phyloP scores from a whole-genome alignment of 2,797 vertebrate genomes.

The Acanthiza pusilla region DNA sequence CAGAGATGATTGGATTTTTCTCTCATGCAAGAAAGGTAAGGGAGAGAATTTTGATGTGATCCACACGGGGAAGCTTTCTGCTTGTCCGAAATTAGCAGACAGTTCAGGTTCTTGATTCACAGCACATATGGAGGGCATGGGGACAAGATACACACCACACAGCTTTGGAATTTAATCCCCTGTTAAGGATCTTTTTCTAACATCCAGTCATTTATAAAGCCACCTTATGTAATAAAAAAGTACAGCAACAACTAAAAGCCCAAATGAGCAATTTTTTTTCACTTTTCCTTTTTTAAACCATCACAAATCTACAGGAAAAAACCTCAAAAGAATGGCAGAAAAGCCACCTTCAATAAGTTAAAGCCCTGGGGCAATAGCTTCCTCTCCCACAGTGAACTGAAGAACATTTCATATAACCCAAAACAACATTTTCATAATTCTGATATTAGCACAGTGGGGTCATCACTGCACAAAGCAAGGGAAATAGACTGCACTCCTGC shows the following conservation, averaged over 20 bases:
- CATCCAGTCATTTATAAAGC: background rate
- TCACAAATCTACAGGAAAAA: background rate
- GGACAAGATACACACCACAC: background rate
- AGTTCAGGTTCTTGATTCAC: background rate
- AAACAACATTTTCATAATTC: constrained; percentile 3
- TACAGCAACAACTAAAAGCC: background rate
- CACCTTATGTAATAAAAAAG: background rate
- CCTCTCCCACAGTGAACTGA: background rate
- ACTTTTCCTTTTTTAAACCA: background rate
- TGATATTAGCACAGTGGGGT: background rate
- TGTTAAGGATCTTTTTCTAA: background rate
- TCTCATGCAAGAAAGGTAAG: background rate
- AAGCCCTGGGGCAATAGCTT: background rate
- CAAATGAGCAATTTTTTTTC: background rate
- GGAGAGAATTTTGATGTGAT: background rate
- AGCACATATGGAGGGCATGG: background rate
- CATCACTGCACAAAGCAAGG: background rate
- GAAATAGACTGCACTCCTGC: background rate
- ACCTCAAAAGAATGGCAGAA: background rate
- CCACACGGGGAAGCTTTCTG: background rate
- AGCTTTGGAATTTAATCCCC: background rate
- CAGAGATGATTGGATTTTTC: background rate
- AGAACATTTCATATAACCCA: background rate
- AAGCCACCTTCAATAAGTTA: background rate
- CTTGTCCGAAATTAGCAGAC: background rate